These are phyloP conservation scores for Mastacembelus armatus DNA, from an alignment of 2,797 vertebrate species.

Conservation along the genomic window DNA sequence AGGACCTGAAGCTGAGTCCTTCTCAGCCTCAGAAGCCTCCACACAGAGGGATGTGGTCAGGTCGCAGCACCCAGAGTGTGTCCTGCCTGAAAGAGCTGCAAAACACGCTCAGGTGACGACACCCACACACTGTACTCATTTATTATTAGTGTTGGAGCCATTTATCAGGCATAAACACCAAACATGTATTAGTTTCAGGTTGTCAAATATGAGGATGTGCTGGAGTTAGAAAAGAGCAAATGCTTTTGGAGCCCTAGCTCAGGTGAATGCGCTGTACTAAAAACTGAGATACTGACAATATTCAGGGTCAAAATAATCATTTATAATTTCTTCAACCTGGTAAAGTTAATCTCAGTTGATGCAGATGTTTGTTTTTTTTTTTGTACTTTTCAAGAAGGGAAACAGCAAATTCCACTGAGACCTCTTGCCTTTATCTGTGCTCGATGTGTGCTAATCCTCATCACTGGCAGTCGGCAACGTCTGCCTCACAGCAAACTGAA, in stretches of 20 bases:
- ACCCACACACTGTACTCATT: too few species aligned
- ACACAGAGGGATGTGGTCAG: constrained; percentile 67
- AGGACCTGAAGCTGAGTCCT: constrained; percentile 85
- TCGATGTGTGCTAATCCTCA: constrained; percentile 50
- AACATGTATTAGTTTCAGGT: too few species aligned
- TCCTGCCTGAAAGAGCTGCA: constrained; percentile 90
- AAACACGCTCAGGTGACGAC: constrained; percentile 88
- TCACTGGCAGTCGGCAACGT: constrained; percentile 16
- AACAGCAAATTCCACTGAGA: constrained; percentile 41
- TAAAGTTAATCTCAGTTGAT: too few species aligned
- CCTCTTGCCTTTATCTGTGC: constrained; percentile 12
- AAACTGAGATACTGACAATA: too few species aligned
- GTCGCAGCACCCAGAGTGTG: constrained; percentile 81
- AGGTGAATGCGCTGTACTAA: too few species aligned
- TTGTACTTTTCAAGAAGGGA: constrained; percentile 24
- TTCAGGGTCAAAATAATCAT: too few species aligned
- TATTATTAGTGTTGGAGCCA: neutral
- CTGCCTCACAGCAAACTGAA: constrained; percentile 4
- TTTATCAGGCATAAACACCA: neutral
- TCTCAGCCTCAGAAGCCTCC: constrained; percentile 59
- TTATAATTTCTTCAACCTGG: neutral
- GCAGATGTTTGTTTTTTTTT: too few species aligned
- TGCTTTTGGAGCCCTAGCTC: too few species aligned
- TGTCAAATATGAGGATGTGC: too few species aligned
- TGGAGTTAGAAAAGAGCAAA: too few species aligned